Percentiles rank a stretch among this genome's conserved stretches.
phyloP scores from a whole-genome alignment of 2,888 invertebrate species.

The Tipula vernalis region DNA sequence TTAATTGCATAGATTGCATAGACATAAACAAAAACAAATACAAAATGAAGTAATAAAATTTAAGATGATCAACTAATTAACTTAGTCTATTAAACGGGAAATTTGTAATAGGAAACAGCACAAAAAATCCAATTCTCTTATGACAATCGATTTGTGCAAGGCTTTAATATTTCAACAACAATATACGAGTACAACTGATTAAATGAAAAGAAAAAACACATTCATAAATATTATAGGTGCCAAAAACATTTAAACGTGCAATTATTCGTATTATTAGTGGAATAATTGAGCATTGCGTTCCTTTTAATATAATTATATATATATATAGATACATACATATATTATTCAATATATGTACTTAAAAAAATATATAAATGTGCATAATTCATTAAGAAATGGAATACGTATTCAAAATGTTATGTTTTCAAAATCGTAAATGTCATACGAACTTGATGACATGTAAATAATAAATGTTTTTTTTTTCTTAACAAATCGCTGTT shows the following conservation, averaged over 20 bases:
- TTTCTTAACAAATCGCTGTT: neutral
- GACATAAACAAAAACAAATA: too few relatives aligned
- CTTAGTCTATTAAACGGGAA: neutral
- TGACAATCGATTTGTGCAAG: too few relatives aligned
- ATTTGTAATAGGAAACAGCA: too few relatives aligned
- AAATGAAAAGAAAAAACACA: too few relatives aligned
- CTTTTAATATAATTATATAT: neutral
- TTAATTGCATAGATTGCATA: too few relatives aligned
- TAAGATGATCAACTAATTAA: neutral
- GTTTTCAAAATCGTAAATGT: neutral
- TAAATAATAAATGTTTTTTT: neutral
- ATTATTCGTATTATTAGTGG: neutral
- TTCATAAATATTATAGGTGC: neutral
- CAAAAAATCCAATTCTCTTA: neutral
- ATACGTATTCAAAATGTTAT: neutral
- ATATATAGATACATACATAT: neutral
- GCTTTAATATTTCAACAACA: too few relatives aligned
- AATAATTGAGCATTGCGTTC: neutral
- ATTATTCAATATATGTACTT: neutral
- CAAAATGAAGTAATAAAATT: neutral
- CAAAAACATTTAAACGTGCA: neutral
- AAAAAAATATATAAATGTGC: too few relatives aligned
- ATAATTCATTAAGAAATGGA: neutral
- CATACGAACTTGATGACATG: neutral
- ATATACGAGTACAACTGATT: too few relatives aligned